Evolutionary conservation across 2,113 vertebrate genomes (phyloP).

Genomic region (Bombycilla garrulus): DNA sequence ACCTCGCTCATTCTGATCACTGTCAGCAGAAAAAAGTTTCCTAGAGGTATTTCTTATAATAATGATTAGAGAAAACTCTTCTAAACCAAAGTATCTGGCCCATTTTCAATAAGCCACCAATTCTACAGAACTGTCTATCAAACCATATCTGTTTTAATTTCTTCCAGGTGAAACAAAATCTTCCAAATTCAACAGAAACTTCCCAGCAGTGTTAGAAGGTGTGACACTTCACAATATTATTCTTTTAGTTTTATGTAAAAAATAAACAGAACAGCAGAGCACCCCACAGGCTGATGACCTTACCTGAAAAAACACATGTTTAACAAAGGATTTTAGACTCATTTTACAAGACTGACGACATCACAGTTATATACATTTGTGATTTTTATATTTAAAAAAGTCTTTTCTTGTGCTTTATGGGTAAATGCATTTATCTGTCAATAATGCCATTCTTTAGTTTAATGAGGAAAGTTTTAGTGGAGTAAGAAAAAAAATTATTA

Average conservation of each 20-base stretch:
- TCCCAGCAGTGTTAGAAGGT: not conserved
- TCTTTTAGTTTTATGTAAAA: not conserved
- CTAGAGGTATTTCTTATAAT: not conserved
- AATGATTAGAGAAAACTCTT: not conserved
- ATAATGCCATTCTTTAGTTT: not conserved
- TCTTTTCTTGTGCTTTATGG: not conserved
- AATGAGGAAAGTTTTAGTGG: not conserved
- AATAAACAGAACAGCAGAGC: not conserved
- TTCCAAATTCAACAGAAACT: not conserved
- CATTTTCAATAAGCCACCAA: not conserved
- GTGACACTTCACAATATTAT: not conserved
- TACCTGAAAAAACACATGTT: not conserved
- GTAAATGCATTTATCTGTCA: not conserved
- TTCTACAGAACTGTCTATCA: not conserved
- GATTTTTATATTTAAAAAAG: not conserved
- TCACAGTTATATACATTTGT: not conserved
- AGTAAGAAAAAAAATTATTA: not conserved
- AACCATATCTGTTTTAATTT: not conserved
- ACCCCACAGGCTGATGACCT: rapidly evolving
- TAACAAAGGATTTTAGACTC: not conserved
- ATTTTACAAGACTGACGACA: not conserved
- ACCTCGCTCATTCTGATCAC: not conserved
- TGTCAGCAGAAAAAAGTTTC: not conserved
- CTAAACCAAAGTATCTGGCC: not conserved
- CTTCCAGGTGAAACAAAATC: not conserved